Conservation (phyloP, 2,888 invertebrate genomes). For the Doris montereyensis region DNA sequence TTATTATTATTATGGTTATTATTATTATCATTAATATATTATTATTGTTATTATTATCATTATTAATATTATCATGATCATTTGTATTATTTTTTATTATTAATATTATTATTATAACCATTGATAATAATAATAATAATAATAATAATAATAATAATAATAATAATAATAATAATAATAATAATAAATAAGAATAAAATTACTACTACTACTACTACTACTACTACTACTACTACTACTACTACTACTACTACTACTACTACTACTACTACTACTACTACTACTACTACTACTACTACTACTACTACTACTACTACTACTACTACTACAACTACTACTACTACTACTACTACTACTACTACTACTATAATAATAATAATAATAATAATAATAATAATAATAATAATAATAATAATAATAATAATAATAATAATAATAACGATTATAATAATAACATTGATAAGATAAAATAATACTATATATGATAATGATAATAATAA, state of each 20-base stretch:
- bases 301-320: constrained; percentile 20
- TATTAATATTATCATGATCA: too few species aligned
- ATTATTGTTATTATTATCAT: too few species aligned
- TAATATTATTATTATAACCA: too few species aligned
- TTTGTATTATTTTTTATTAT: neutral
- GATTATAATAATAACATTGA: too few species aligned
- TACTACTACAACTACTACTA: constrained; percentile 6
- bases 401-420: too few species aligned
- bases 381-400: neutral
- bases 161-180: constrained; percentile 19
- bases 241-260: constrained; percentile 20
- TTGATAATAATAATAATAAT: neutral
- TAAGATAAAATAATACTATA: too few species aligned
- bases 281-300: constrained; percentile 20
- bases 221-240: constrained; percentile 16
- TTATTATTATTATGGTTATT: too few species aligned
- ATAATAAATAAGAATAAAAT: too few species aligned
- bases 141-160: constrained; percentile 1
- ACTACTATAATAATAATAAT: neutral
- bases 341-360: neutral
- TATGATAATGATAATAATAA: too few species aligned
- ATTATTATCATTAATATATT: too few species aligned
- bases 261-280: constrained; percentile 17
- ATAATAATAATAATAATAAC: too few species aligned
- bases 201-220: constrained; percentile 16